Conservation (phyloP, 2,113 vertebrate genomes). For the Uria lomvia region DNA sequence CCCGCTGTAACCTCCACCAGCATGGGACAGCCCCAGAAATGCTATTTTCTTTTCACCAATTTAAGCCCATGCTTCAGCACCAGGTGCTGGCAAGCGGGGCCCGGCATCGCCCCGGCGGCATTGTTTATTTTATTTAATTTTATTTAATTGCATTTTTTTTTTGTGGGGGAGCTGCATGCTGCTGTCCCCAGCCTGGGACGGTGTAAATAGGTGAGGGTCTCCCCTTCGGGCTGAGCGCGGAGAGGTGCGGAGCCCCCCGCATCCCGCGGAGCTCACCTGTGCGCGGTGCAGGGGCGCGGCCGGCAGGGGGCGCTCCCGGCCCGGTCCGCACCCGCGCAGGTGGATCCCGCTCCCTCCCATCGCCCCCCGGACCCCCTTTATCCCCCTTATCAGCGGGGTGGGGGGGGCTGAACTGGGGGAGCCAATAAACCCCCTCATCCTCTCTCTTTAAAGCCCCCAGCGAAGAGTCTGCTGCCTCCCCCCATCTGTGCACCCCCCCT, state of each 20-base stretch:
- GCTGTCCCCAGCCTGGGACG: accelerated
- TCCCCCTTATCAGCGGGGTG: no score
- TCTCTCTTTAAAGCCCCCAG: no score
- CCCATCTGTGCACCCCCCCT: accelerated
- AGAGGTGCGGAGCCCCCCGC: not conserved
- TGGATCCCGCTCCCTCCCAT: constrained; percentile 42
- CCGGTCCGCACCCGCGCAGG: constrained; percentile 57
- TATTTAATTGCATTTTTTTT: no score
- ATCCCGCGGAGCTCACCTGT: constrained; percentile 40
- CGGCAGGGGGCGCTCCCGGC: constrained; percentile 71
- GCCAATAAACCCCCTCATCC: accelerated
- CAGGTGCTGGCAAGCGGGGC: not conserved
- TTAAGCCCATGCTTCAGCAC: accelerated
- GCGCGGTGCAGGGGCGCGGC: not conserved
- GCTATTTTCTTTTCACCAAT: accelerated
- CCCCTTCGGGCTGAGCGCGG: not conserved
- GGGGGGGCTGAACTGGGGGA: accelerated
- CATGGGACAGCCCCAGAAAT: not conserved
- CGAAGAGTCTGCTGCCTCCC: not conserved
- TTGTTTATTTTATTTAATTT: not conserved
- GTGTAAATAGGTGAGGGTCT: no score
- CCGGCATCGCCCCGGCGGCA: not conserved
- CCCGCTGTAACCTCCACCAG: accelerated
- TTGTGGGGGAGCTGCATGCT: accelerated
- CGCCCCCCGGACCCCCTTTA: no score